phyloP scores from a whole-genome alignment of 2,888 invertebrate genomes.

The Diaperis boleti region DNA sequence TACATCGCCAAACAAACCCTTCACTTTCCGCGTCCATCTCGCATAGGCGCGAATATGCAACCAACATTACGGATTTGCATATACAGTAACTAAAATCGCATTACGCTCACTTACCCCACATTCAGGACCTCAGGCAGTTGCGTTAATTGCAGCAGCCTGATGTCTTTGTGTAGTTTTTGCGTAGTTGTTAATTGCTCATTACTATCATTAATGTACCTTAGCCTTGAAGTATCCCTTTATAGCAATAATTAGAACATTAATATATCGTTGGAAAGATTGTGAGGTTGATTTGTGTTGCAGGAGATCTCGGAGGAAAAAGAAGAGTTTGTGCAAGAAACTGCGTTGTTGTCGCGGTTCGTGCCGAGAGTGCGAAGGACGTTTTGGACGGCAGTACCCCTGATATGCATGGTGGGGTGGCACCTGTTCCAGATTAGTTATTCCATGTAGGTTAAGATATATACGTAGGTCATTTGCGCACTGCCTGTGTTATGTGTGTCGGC shows the following conservation, averaged over 20 bases:
- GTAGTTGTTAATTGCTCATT: conserved; percentile 45
- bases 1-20: conserved; percentile 36
- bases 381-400: conserved; percentile 69
- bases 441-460: conserved; percentile 57
- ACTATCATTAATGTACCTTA: conserved; percentile 55
- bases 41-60: conserved; percentile 27
- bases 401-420: conserved; percentile 75
- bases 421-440: conserved; percentile 69
- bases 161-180: conserved; percentile 16
- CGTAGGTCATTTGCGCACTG: conserved; percentile 56
- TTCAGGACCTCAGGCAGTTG: conserved; percentile 10
- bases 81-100: conserved; percentile 1
- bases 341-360: conserved; percentile 71
- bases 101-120: conserved; percentile 7
- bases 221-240: conserved; percentile 63
- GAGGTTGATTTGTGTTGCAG: conserved; percentile 40
- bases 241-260: conserved; percentile 62
- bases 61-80: conserved; percentile 38
- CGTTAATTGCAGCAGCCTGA: conserved; percentile 16
- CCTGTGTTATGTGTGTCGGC: conserved; percentile 57
- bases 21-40: conserved; percentile 42
- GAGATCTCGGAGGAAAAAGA: conserved; percentile 34
- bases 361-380: conserved; percentile 56
- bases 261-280: conserved; percentile 17
- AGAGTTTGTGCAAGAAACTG: conserved; percentile 53